Evolutionary conservation across 2,797 vertebrate species (phyloP), one percentile per base, ranked within the genome.

Genomic region (Clarias platycephalus): DNA sequence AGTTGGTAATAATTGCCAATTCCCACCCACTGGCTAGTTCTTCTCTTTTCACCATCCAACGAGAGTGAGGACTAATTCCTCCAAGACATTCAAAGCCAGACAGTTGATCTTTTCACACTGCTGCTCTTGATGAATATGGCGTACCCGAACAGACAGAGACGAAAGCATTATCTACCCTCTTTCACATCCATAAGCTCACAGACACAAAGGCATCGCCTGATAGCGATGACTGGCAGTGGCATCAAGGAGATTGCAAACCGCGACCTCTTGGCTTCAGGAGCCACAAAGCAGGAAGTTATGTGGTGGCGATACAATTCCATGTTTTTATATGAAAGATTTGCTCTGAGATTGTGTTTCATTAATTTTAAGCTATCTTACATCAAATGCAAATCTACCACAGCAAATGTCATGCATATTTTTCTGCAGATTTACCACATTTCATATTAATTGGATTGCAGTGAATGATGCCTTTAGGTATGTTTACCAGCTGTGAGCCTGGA

Each of bases 291-390:
- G 62, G 26, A 53, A 13, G 40, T 67, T 53, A 49, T 31, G 16
- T 53, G 40, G 37, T 53, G 40, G 18, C 28, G 62, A 80, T 64
- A 28, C 37, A 28, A 12, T 8, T n/a, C 12, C 22, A 16, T 78
- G 26, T 76, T 31, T 76, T 76, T 76, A 57, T 76, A 9, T 57
- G n/a, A 20, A 75, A 12, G 7, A 57, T 75, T 75, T 72, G 70
- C 70, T 49, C 24, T 70, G 34, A 70, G 67, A 70, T 37, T 15
- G 12, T 34, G 28, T 76, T 40, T 34, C 58, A 62, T 62, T 62
- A 26, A 6, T 78, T 12, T 31, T n/a, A 37, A 37, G 10, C 20
- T 78, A 78, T 40, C 31, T 60, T 3, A 78, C 22, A 24, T 16
- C 24, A 62, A 7, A 13, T 62, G 34, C 22, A 63, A 44, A 26